Evolutionary conservation across 2,797 vertebrate genomes (phyloP).

Genomic region (Vipera ursinii): DNA sequence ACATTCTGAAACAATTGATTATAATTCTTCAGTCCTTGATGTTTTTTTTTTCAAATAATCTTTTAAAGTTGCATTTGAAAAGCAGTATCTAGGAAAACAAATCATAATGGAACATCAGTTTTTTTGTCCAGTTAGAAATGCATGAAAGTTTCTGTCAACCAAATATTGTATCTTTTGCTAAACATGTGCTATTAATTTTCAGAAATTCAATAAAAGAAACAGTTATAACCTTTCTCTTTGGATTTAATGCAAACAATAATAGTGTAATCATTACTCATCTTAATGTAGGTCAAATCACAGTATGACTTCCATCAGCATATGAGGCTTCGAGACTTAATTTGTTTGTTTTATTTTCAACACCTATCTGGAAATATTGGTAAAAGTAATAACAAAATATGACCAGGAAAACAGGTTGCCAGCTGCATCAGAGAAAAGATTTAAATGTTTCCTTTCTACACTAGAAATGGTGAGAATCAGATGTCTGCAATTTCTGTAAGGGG

Average conservation of each 20-base stretch:
- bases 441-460: not conserved
- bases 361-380: not conserved
- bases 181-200: not conserved
- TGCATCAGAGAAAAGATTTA: not conserved
- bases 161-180: not conserved
- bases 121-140: not conserved
- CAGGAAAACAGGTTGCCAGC: not conserved
- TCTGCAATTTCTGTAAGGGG: not conserved
- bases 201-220: not conserved
- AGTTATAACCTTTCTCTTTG: not conserved
- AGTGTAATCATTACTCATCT: not conserved
- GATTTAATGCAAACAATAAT: not conserved
- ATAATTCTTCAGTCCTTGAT: not conserved
- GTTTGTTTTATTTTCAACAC: not conserved
- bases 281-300: not conserved
- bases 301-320: not conserved
- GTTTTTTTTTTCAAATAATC: too few relatives aligned
- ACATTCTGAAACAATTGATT: not conserved
- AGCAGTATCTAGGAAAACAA: not conserved
- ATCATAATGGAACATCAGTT: not conserved
- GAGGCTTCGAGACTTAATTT: not conserved
- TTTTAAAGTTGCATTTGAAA: not conserved
- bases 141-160: not conserved
- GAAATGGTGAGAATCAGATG: not conserved
- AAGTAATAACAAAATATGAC: not conserved